A percentile compares a stretch with the other conserved stretches of the same genome.
Evolutionary conservation across 2,113 vertebrate species (phyloP).

Genomic region (Oncorhynchus tshawytscha): DNA sequence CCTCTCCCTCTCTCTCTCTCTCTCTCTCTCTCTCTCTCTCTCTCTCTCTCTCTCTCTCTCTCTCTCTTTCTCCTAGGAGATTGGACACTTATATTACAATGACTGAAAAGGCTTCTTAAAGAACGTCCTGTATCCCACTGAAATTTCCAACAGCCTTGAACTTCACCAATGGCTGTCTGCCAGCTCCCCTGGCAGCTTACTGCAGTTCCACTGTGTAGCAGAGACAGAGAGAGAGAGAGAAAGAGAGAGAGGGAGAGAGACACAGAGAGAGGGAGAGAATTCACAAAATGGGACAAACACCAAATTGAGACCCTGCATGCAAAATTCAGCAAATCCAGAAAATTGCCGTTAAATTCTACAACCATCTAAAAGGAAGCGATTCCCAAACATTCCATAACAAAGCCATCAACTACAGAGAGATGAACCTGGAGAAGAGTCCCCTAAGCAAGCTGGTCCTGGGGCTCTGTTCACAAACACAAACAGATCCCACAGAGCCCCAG

Average conservation of each 20-base stretch:
- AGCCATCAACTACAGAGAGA: too few relatives aligned
- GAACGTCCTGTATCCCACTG: conserved; percentile 51
- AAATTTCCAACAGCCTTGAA: conserved; percentile 61
- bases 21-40: not conserved
- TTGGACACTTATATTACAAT: conserved; percentile 35
- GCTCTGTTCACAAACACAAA: too few relatives aligned
- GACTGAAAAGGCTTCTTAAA: conserved; percentile 50
- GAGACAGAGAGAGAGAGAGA: conserved; percentile 4
- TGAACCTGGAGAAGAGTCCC: too few relatives aligned
- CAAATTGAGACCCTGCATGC: too few relatives aligned
- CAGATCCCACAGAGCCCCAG: too few relatives aligned
- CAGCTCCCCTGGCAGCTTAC: conserved; percentile 36
- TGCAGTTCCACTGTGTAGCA: conserved; percentile 19
- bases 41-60: not conserved
- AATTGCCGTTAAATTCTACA: too few relatives aligned
- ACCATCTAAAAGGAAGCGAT: too few relatives aligned
- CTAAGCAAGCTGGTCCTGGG: too few relatives aligned
- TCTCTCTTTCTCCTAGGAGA: conserved; percentile 33
- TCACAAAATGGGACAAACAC: too few relatives aligned
- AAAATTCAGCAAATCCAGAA: too few relatives aligned
- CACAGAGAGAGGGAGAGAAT: not conserved
- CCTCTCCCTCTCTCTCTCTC: too few relatives aligned
- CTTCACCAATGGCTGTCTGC: conserved; percentile 53
- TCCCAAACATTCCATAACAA: too few relatives aligned
- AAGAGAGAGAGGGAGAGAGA: conserved; percentile 8